Conservation (phyloP, 2,113 vertebrate genomes). For the Myxocyprinus asiaticus region DNA sequence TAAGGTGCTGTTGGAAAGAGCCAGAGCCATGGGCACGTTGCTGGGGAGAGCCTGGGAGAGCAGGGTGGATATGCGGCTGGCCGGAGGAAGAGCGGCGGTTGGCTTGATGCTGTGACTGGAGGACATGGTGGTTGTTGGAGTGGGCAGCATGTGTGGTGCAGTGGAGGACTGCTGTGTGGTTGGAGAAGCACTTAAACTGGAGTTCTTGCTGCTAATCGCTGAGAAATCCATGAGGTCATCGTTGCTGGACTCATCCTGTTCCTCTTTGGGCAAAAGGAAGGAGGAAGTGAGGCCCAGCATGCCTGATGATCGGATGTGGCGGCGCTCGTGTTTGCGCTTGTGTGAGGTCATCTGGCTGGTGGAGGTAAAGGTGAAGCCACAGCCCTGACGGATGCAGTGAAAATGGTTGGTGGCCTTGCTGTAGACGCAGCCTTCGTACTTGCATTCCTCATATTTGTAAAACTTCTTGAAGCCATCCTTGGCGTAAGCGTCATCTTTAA, state of each 20-base stretch:
- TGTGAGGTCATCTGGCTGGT: slow-evolving; percentile 99
- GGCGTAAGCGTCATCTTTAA: slow-evolving; percentile 98
- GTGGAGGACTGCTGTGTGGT: slow-evolving; percentile 92
- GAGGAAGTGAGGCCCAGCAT: slow-evolving; percentile 85
- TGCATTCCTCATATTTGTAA: slow-evolving; percentile 99
- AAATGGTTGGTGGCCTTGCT: slow-evolving; percentile 99
- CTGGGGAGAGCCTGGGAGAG: slow-evolving; percentile 90
- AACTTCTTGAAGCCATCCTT: slow-evolving; percentile 99
- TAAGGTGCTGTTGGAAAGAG: slow-evolving; percentile 83
- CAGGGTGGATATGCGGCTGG: slow-evolving; percentile 85
- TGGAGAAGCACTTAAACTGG: slow-evolving; percentile 96
- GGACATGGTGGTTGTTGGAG: slow-evolving; percentile 74
- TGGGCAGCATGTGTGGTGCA: slow-evolving; percentile 78
- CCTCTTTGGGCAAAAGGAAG: slow-evolving; percentile 88
- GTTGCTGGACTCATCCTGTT: slow-evolving; percentile 95
- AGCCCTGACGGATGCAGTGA: slow-evolving; percentile 97
- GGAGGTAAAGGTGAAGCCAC: slow-evolving; percentile 99
- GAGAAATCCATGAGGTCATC: slow-evolving; percentile 98
- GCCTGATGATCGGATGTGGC: slow-evolving; percentile 90
- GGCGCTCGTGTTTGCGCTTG: slow-evolving; percentile 96
- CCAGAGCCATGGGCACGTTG: slow-evolving; percentile 89
- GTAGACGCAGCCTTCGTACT: slow-evolving; percentile 98
- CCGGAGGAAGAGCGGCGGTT: slow-evolving; percentile 73
- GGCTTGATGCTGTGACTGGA: slow-evolving; percentile 76
- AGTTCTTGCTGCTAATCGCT: slow-evolving; percentile 96